Base-by-base conservation (phyloP, 2,888 invertebrate genomes). In the Brachynemurus nebulosus region DNA sequence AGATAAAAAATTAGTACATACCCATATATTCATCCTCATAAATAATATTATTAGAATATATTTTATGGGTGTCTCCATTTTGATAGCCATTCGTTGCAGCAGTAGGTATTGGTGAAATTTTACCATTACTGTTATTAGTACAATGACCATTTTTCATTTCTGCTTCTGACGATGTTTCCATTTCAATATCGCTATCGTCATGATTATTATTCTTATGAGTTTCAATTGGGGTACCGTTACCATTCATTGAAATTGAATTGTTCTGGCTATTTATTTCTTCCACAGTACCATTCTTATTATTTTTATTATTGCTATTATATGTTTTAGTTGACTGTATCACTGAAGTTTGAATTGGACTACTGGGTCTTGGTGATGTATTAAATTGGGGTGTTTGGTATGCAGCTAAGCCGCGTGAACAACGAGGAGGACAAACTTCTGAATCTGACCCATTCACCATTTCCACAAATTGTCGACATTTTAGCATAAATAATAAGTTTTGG, bases 381-480 rank as follows among this genome's bases (percentile, higher is more conserved):
- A 21, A 34, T 23, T 33, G 12, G 14, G 25, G 23, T 5, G 33
- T 25, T 18, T 42, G 50, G 50, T 55, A 53, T 45, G 51, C 48
- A 19, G 51, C 52, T 39, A 47, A 48, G 46, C 50, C 51, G 44
- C 64, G 53, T 59, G 62, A 57, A 57, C 61, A 57, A 46, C 64
- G 62, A 41, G 61, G 60, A 40, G 62, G 57, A 47, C 61, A 59
- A 42, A 74, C 76, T 65, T 78, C 85, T 37, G 80, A 74, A 66
- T 91, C 90, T 44, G 86, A 80, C 46, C 91, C 91, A 65, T 88
- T 88, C 52, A 97, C 90, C 92, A 96, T 95, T 70, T 98, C 97
- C 30, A 97, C 88, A 69, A 98, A 98, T 71, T 98, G 96, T 50
- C 97, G 82, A 62, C 95, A 95, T 68, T 95, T 95, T 59, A 97